These are phyloP conservation scores for Chrysogorgia sp. DNA, from an alignment of 92 coral and sea anemone genomes.

Conservation along the genomic window DNA sequence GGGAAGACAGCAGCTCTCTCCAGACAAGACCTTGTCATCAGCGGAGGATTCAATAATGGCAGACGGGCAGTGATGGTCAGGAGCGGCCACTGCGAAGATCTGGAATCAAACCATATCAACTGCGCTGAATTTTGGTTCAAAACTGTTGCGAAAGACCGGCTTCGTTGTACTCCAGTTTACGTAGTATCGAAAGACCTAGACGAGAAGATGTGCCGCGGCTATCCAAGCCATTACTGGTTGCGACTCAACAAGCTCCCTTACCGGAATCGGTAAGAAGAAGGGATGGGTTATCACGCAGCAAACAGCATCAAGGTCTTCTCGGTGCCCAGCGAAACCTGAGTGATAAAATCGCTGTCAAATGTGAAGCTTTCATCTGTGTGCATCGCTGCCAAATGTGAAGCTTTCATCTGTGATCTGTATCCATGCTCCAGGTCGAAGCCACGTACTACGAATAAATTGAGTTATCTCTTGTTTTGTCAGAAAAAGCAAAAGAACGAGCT, in stretches of 20 bases:
- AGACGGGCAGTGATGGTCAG: constrained; percentile 38
- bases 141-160: constrained; percentile 33
- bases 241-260: constrained; percentile 57
- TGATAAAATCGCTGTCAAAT: constrained; percentile 22
- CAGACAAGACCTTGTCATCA: constrained; percentile 41
- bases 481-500: constrained; percentile 16
- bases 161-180: constrained; percentile 39
- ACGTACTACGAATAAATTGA: constrained; percentile 44
- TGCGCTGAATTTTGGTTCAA: too few relatives aligned
- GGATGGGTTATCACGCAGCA: constrained; percentile 27
- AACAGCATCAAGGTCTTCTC: constrained; percentile 27
- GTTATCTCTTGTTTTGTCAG: constrained; percentile 60
- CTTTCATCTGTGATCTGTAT: constrained; percentile 60
- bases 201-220: constrained; percentile 34
- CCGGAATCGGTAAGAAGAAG: constrained; percentile 54
- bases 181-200: not conserved
- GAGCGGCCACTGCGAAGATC: constrained; percentile 16
- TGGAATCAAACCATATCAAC: constrained; percentile 45
- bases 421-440: constrained; percentile 28
- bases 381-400: constrained; percentile 56
- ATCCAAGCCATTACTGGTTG: constrained; percentile 55
- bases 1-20: constrained; percentile 41
- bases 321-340: constrained; percentile 30
- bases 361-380: constrained; percentile 60
- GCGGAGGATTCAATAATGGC: constrained; percentile 55